These are phyloP conservation scores for Xylota segnis DNA, from an alignment of 2,888 invertebrate species.

Conservation along the genomic window DNA sequence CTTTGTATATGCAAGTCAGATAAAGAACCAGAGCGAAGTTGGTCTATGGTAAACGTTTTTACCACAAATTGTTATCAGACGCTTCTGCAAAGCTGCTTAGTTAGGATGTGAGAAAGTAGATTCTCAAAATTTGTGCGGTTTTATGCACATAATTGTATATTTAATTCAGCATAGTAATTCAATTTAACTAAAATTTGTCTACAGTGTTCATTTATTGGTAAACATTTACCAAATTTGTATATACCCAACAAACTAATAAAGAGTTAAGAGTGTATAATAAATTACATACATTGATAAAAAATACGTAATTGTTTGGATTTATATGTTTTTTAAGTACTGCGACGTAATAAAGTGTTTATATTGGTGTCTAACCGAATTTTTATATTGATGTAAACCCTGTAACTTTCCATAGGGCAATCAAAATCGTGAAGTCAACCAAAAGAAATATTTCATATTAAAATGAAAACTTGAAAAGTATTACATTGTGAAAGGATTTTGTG, in stretches of 20 bases:
- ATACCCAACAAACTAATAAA: background rate
- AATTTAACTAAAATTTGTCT: background rate
- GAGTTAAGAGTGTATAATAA: background rate
- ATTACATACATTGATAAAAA: background rate
- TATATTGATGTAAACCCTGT: background rate
- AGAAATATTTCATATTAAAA: background rate
- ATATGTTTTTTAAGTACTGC: background rate
- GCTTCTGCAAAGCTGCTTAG: constrained; percentile 34
- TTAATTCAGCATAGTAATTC: background rate
- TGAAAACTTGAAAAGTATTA: constrained; percentile 6
- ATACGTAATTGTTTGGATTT: background rate
- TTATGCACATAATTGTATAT: constrained; percentile 23
- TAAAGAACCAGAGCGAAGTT: background rate
- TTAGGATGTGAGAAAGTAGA: constrained; percentile 21
- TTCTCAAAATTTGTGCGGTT: background rate
- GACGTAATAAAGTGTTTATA: background rate
- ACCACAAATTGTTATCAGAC: constrained; percentile 62
- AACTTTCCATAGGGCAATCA: background rate
- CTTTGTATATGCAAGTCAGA: background rate
- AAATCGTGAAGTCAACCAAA: background rate
- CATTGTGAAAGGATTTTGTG: background rate
- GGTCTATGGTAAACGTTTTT: constrained; percentile 2
- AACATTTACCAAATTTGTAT: background rate
- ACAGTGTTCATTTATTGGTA: background rate
- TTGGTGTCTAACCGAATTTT: background rate